These are phyloP conservation scores for Cyprinodon brontotheroides DNA, from an alignment of 2,113 vertebrate species.

Conservation along the genomic window DNA sequence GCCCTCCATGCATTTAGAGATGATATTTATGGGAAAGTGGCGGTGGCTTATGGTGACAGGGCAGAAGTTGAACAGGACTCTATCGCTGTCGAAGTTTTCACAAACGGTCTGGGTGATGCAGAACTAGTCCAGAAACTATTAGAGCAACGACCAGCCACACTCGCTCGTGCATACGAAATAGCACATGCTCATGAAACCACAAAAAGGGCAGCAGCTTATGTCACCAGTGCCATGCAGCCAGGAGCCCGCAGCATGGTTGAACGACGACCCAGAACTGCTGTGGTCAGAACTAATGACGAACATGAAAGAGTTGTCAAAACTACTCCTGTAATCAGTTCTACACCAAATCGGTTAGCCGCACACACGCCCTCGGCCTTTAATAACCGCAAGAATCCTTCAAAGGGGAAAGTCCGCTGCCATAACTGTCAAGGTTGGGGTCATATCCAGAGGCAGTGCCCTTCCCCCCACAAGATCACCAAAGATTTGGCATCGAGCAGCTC, in stretches of 20 bases:
- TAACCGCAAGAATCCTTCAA: neutral
- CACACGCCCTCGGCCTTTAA: neutral
- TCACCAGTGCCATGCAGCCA: neutral
- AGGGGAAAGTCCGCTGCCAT: neutral
- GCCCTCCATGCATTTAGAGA: neutral
- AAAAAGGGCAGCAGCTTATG: neutral
- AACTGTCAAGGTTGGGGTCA: constrained; percentile 9
- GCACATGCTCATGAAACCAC: constrained; percentile 1
- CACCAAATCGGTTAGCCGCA: neutral
- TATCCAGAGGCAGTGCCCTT: neutral
- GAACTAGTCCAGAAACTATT: constrained; percentile 2
- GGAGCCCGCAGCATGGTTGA: neutral
- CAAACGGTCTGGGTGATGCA: constrained; percentile 1
- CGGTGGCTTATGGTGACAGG: neutral
- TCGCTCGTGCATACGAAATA: neutral
- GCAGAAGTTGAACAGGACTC: neutral
- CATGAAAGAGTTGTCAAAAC: neutral
- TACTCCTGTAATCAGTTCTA: neutral
- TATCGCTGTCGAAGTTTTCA: neutral
- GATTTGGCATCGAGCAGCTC: neutral
- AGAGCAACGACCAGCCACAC: neutral
- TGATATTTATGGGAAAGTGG: neutral
- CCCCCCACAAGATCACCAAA: neutral
- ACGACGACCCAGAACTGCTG: neutral
- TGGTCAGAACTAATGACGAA: neutral